Evolutionary conservation across 2,888 invertebrate genomes (phyloP).

Genomic region (Plagodis pulveraria): DNA sequence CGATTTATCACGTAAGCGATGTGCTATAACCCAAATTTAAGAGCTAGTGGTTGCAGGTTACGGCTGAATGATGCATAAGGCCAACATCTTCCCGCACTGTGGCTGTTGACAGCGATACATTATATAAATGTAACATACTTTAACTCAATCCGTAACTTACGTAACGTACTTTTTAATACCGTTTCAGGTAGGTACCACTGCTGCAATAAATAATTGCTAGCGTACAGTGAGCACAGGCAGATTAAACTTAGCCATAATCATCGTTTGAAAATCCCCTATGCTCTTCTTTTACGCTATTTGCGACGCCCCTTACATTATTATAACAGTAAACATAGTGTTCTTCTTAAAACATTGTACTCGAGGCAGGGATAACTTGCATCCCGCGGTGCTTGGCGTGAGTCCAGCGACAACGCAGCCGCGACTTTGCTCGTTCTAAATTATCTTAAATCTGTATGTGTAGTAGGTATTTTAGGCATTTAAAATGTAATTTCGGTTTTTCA

Average conservation of each 20-base stretch:
- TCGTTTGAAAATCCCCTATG: constrained; percentile 56
- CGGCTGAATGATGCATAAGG: constrained; percentile 65
- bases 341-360: constrained; percentile 60
- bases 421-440: constrained; percentile 52
- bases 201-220: constrained; percentile 59
- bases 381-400: constrained; percentile 58
- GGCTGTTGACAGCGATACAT: constrained; percentile 32
- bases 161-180: too few species aligned
- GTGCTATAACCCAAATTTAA: constrained; percentile 59
- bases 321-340: constrained; percentile 60
- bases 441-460: constrained; percentile 64
- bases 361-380: constrained; percentile 53
- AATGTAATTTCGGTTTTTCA: constrained; percentile 36
- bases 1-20: constrained; percentile 61
- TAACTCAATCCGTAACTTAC: constrained; percentile 42
- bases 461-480: constrained; percentile 46
- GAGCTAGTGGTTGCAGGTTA: constrained; percentile 68
- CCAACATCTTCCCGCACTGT: constrained; percentile 30
- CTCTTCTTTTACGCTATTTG: constrained; percentile 46
- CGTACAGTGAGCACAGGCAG: constrained; percentile 42
- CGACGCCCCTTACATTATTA: constrained; percentile 58
- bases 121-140: constrained; percentile 53
- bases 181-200: constrained; percentile 45
- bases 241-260: constrained; percentile 51
- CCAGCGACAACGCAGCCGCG: constrained; percentile 58